Conservation (phyloP, 1,140 invertebrate genomes). For the Meloidogyne exigua region DNA sequence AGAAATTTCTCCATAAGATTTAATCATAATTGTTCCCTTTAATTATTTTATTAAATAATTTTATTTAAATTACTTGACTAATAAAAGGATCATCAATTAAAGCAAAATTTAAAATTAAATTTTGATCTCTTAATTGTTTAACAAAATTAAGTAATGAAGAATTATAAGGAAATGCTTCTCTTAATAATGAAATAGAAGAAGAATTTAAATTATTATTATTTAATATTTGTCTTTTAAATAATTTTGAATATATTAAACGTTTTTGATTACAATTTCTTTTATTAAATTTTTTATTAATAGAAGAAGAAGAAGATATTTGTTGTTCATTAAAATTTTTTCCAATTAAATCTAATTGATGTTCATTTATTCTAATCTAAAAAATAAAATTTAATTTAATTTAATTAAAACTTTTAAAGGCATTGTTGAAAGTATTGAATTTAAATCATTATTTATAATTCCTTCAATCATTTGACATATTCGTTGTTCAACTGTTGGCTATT, state of each 20-base stretch:
- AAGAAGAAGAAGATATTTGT: background rate
- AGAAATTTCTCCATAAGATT: constrained; percentile 59
- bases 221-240: no score
- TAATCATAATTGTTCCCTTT: constrained; percentile 58
- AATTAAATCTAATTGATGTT: constrained; percentile 59
- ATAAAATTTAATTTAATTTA: background rate
- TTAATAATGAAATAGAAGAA: background rate
- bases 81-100: constrained; percentile 58
- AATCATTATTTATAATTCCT: constrained; percentile 58
- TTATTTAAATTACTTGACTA: constrained; percentile 30
- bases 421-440: constrained; percentile 58
- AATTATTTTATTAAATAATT: background rate
- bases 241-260: background rate
- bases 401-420: constrained; percentile 60
- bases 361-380: constrained; percentile 57
- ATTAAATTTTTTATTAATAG: background rate
- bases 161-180: constrained; percentile 39
- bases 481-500: constrained; percentile 60
- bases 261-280: constrained; percentile 22
- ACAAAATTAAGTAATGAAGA: constrained; percentile 61
- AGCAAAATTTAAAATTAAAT: constrained; percentile 60
- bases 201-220: no score
- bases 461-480: constrained; percentile 64
- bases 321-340: constrained; percentile 54
- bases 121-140: constrained; percentile 52